Conservation (phyloP, 2,888 invertebrate species). For the Lasioglossum figueresi region DNA sequence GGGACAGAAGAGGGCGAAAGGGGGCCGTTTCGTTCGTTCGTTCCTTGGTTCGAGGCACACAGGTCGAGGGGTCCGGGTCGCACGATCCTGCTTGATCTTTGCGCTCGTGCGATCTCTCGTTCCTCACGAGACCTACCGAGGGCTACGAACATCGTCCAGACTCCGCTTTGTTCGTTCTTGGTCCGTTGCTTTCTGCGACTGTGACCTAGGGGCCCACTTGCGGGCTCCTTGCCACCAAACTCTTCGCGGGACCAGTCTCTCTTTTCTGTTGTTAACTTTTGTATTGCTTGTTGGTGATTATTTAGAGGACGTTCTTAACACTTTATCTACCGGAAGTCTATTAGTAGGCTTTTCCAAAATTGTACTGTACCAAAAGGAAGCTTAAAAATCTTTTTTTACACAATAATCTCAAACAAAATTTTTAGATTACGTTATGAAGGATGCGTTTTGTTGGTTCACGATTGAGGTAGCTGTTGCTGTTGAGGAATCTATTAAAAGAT, state of each 20-base stretch:
- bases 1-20: slow-evolving; percentile 66
- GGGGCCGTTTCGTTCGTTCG: slow-evolving; percentile 66
- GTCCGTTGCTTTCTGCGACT: slow-evolving; percentile 1
- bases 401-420: too few relatives aligned
- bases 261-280: not conserved
- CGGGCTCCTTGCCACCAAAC: not conserved
- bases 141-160: slow-evolving; percentile 62
- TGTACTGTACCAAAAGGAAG: too few relatives aligned
- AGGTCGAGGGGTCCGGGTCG: slow-evolving; percentile 83
- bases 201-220: not conserved
- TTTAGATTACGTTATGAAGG: too few relatives aligned
- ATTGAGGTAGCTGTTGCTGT: too few relatives aligned
- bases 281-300: not conserved
- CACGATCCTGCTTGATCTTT: slow-evolving; percentile 84
- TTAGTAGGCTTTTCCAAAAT: too few relatives aligned
- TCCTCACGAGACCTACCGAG: slow-evolving; percentile 71
- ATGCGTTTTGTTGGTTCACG: too few relatives aligned
- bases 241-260: too few relatives aligned
- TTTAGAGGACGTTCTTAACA: not conserved
- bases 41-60: slow-evolving; percentile 71
- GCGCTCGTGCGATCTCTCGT: slow-evolving; percentile 83
- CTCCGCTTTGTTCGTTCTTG: slow-evolving; percentile 60
- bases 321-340: too few relatives aligned
- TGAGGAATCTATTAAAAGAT: too few relatives aligned
- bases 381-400: too few relatives aligned